phyloP scores from a whole-genome alignment of 2,888 invertebrate genomes.

The Lagria hirta region DNA sequence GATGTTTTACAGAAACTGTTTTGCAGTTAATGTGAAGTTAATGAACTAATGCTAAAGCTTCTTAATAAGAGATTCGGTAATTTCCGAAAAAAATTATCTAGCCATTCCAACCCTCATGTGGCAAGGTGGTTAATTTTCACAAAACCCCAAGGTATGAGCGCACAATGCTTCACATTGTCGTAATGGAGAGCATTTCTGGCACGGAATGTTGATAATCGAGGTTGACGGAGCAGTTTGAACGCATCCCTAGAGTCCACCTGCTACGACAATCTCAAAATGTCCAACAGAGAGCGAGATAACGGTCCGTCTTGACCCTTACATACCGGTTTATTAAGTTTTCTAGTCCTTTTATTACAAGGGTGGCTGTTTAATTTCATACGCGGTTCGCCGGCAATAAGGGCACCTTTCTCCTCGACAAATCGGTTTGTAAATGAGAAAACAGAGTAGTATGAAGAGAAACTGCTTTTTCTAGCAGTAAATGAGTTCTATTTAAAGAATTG shows the following conservation, averaged over 20 bases:
- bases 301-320: conserved; percentile 44
- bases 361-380: conserved; percentile 34
- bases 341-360: conserved; percentile 28
- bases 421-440: conserved; percentile 25
- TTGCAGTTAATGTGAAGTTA: too few species aligned
- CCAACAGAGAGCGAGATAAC: too few species aligned
- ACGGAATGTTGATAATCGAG: conserved; percentile 51
- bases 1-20: too few species aligned
- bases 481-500: too few species aligned
- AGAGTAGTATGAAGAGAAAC: too few species aligned
- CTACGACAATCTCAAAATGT: conserved; percentile 43
- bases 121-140: conserved; percentile 41
- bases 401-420: conserved; percentile 11
- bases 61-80: too few species aligned
- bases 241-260: conserved; percentile 35
- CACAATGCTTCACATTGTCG: conserved; percentile 43
- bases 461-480: too few species aligned
- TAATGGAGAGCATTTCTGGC: conserved; percentile 47
- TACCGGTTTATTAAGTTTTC: conserved; percentile 40
- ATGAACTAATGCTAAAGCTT: too few species aligned
- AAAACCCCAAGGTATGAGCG: conserved; percentile 34
- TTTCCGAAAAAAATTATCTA: too few species aligned
- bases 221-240: conserved; percentile 32
- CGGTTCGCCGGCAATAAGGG: conserved; percentile 15
- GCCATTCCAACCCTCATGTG: too few species aligned